Percentiles rank a stretch among this genome's conserved stretches.
Evolutionary conservation across 2,888 invertebrate genomes (phyloP).

Genomic region (Trichogramma dendrolimi): DNA sequence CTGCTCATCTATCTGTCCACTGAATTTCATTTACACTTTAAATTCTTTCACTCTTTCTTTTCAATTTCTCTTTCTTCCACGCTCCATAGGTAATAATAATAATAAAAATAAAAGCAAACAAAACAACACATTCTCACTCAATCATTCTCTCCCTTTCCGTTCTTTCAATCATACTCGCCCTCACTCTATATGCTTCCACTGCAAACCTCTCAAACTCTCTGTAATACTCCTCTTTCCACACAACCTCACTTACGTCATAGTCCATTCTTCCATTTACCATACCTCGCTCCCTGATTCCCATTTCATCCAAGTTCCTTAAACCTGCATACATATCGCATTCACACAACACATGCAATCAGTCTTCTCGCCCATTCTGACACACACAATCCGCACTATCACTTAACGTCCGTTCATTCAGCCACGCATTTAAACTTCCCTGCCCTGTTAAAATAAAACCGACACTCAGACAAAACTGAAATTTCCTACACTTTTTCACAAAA

Average conservation of each 20-base stretch:
- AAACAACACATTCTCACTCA: too few relatives aligned
- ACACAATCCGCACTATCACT: neutral
- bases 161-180: too few relatives aligned
- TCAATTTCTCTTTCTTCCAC: too few relatives aligned
- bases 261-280: neutral
- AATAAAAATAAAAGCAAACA: neutral
- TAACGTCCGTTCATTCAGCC: neutral
- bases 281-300: too few relatives aligned
- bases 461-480: constrained; percentile 1
- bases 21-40: too few relatives aligned
- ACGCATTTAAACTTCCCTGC: constrained; percentile 17
- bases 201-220: too few relatives aligned
- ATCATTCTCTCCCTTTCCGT: too few relatives aligned
- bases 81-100: too few relatives aligned
- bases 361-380: constrained; percentile 6
- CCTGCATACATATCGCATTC: constrained; percentile 10
- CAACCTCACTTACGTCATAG: neutral
- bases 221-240: neutral
- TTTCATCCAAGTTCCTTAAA: neutral
- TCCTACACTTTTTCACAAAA: neutral
- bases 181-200: too few relatives aligned
- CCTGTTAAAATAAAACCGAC: constrained; percentile 17
- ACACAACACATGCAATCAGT: constrained; percentile 8
- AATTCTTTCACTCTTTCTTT: too few relatives aligned
- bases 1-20: neutral